Evolutionary conservation across 2,888 invertebrate genomes (phyloP).

Genomic region (Mythimna vitellina): DNA sequence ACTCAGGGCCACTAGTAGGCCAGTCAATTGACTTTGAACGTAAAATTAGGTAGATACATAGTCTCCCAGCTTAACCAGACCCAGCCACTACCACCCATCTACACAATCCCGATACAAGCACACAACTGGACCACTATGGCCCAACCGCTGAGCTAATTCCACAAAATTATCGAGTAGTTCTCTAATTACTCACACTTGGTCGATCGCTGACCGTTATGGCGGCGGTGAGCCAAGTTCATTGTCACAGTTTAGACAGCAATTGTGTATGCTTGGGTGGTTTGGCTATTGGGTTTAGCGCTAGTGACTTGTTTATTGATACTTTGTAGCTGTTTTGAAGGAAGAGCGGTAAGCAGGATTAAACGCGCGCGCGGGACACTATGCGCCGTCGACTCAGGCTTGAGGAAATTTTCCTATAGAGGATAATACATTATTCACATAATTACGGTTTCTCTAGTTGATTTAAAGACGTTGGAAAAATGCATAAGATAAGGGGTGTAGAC

Average conservation of each 20-base stretch:
- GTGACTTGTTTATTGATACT: slow-evolving; percentile 21
- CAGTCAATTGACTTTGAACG: too few relatives aligned
- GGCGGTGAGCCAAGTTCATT: slow-evolving; percentile 70
- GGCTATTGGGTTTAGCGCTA: slow-evolving; percentile 21
- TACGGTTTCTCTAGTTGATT: too few relatives aligned
- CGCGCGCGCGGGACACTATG: too few relatives aligned
- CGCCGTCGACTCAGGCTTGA: too few relatives aligned
- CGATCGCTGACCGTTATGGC: slow-evolving; percentile 70
- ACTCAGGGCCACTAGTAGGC: too few relatives aligned
- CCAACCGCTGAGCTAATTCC: slow-evolving; percentile 31
- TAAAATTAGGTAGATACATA: too few relatives aligned
- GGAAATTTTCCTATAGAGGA: too few relatives aligned
- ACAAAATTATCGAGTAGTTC: slow-evolving; percentile 62
- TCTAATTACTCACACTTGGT: slow-evolving; percentile 72
- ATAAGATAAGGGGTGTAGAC: too few relatives aligned
- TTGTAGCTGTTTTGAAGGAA: neutral
- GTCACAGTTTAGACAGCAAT: slow-evolving; percentile 72
- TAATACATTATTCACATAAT: too few relatives aligned
- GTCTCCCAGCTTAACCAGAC: neutral
- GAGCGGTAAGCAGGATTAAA: neutral
- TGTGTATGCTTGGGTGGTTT: slow-evolving; percentile 63
- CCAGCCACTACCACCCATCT: neutral
- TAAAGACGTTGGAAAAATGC: too few relatives aligned
- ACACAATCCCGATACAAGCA: neutral
- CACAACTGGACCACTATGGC: slow-evolving; percentile 12